Conservation (phyloP, 2,113 vertebrate genomes). For the Emydocephalus ijimae region DNA sequence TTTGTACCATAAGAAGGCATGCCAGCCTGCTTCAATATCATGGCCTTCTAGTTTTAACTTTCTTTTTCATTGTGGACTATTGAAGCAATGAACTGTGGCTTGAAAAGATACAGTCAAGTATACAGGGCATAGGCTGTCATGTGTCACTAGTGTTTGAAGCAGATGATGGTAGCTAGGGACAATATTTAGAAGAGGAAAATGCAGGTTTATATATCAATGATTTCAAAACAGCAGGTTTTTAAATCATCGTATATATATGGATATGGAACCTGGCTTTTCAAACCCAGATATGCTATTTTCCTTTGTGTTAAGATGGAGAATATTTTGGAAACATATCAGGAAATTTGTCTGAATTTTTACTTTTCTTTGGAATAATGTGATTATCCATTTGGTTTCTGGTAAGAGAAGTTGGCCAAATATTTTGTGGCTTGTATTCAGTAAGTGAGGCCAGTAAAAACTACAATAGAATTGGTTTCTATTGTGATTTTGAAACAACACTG, state of each 20-base stretch:
- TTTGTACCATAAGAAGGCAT: too few relatives aligned
- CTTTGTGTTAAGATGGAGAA: conserved; percentile 1
- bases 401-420: neutral
- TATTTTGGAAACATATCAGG: neutral
- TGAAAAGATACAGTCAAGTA: neutral
- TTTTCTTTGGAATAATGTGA: neutral
- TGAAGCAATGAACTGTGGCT: neutral
- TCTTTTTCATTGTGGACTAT: neutral
- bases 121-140: neutral
- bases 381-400: neutral
- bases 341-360: conserved; percentile 10
- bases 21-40: too few relatives aligned
- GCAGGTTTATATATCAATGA: neutral
- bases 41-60: neutral
- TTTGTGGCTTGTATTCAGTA: conserved; percentile 8
- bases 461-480: neutral
- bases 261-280: neutral
- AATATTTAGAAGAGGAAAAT: neutral
- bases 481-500: neutral
- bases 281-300: neutral
- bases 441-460: conserved; percentile 1
- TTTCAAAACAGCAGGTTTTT: neutral
- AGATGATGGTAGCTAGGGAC: neutral
- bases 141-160: too few relatives aligned
- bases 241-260: neutral